A percentile compares a stretch with the other conserved stretches of the same genome.
phyloP scores from a whole-genome alignment of 92 coral and sea anemone species.

The Galaxea fascicularis region DNA sequence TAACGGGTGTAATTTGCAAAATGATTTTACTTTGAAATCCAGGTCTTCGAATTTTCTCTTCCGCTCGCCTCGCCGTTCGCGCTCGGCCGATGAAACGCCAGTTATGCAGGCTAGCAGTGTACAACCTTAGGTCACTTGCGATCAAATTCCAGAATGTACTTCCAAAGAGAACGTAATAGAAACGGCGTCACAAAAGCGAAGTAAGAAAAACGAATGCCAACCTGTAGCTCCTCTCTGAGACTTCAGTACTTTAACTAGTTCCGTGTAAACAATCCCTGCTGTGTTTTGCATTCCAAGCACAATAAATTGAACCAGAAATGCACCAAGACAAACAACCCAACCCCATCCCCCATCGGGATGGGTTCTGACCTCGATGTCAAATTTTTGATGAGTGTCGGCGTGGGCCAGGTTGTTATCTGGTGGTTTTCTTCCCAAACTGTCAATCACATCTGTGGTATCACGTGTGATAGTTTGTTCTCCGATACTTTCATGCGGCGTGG shows the following conservation, averaged over 20 bases:
- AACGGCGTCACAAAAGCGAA: not conserved
- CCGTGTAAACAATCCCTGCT: conserved; percentile 90
- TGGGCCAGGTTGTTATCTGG: conserved; percentile 3
- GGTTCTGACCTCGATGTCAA: conserved; percentile 55
- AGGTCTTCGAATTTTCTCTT: too few relatives aligned
- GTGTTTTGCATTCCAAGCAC: conserved; percentile 88
- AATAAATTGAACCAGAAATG: conserved; percentile 88
- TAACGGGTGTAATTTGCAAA: too few relatives aligned
- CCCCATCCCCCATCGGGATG: conserved; percentile 96
- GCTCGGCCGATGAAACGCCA: too few relatives aligned
- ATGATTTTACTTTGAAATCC: too few relatives aligned
- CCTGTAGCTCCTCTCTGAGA: conserved; percentile 90
- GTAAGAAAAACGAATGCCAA: not conserved
- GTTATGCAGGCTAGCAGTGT: too few relatives aligned
- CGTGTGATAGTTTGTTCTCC: not conserved
- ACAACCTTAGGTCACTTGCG: too few relatives aligned
- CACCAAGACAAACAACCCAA: conserved; percentile 89
- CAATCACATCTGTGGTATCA: conserved; percentile 8
- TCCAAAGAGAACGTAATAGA: too few relatives aligned
- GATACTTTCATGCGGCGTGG: not conserved
- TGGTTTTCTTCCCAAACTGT: conserved; percentile 32
- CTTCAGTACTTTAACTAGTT: conserved; percentile 75
- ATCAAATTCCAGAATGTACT: too few relatives aligned
- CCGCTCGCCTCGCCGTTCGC: too few relatives aligned
- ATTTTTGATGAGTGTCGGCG: not conserved